Base-by-base conservation (phyloP, 2,888 invertebrate genomes). In the Epiblema foenella region DNA sequence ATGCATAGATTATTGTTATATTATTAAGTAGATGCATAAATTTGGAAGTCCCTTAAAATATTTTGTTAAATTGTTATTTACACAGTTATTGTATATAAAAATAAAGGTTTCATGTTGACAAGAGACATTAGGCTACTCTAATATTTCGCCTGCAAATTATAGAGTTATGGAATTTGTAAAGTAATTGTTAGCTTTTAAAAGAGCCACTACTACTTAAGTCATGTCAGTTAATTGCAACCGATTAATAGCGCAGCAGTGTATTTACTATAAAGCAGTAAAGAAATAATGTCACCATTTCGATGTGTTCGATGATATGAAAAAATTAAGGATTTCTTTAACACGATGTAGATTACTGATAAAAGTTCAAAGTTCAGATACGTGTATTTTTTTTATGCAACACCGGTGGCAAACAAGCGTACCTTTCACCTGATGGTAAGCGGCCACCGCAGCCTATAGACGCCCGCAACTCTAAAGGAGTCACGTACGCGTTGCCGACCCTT, bases 1-100 rank as follows among this genome's bases (percentile, higher is more conserved):
- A 64, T 72, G 63, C 24, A 72, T 73, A 74, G 75, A 75, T 63
- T 75, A 72, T 75, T 76, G 76, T 78, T 78, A 76, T 69, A 73
- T 75, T 62, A 77, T 77, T 78, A 77, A 76, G 76, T 77, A 72
- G 68, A 68, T 68, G 63, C 68, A 11, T 68, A 57, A 68, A 63
- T 62, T 68, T 60, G 65, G 59, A 70, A 63, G 51, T 67, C 58
- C 63, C 73, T 78, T 79, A 79, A 81, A 77, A 79, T 85, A 84
- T 85, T 87, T 85, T 86, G 87, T 88, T 88, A 83, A 84, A 86
- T 85, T 88, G 88, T 89, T 90, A 85, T 87, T 79, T 79, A 81
- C 80, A 79, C 75, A 54, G 77, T 83, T 85, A 80, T 83, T 89
- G 87, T 90, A 89, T 73, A 89, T 86, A 87, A 74, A n/a, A 79